Base-by-base conservation (phyloP, 1,140 invertebrate species). In the Philotrypesis tridentata region DNA sequence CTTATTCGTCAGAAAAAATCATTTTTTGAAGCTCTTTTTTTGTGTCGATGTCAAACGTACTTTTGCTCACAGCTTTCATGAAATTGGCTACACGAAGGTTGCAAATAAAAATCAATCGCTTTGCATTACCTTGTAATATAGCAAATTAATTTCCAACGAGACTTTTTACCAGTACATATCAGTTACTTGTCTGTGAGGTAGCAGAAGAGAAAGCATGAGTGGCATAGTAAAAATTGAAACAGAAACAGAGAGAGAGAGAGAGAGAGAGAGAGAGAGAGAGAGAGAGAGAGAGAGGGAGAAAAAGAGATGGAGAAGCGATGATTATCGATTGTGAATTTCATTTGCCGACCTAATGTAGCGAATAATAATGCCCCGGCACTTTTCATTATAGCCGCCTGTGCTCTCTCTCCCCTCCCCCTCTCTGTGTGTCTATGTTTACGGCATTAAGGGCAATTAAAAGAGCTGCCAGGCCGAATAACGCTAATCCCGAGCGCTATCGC, bases 291-390 rank as follows among this genome's bases (percentile, higher is more conserved):
- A 84, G 48, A n/a, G n/a, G n/a, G n/a, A n/a, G n/a, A n/a, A n/a
- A n/a, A n/a, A n/a, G n/a, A n/a, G n/a, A n/a, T n/a, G n/a, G n/a
- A 21, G n/a, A 74, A 80, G 48, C 79, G 78, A 87, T 84, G 86
- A 87, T 89, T 89, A 90, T 89, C 86, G 89, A 90, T 90, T 89
- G 85, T 85, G 79, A 90, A 90, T 90, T 91, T 90, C 89, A 91
- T 91, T 90, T 89, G 85, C 85, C 87, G 86, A 90, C 89, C 90
- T 88, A 91, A 91, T 90, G 89, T 91, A 90, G 83, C 88, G 89
- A 91, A 90, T 90, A 90, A 90, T 90, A 89, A 89, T 90, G 86
- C 80, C n/a, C 27, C 73, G 85, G 89, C 87, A 89, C 88, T 90
- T 89, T 90, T 90, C 88, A 90, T 90, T 90, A 90, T 89, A 86